Base-by-base conservation (phyloP, 2,888 invertebrate species). In the Philereme vetulata region DNA sequence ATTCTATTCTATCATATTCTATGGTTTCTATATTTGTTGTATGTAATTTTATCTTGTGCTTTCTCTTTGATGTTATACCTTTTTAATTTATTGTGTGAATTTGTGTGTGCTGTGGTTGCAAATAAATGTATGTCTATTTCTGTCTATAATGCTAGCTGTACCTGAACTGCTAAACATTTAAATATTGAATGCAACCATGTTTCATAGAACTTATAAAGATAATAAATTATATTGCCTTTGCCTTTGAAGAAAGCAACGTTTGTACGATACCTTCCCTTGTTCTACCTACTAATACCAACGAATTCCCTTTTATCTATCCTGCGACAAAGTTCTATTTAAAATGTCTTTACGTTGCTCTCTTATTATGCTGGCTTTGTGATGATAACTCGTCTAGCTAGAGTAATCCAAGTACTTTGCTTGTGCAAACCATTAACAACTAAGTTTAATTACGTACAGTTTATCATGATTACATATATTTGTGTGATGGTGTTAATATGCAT, bases 281-380 rank as follows among this genome's bases (percentile, higher is more conserved):
- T 73, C 71, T 75, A 70, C 76, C 72, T 75, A 71, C 76, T 78
- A 77, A 75, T 75, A 77, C 75, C 77, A 78, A 78, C 75, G 75
- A 80, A 80, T 76, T 81, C 75, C 71, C 74, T 76, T 80, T 80
- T 75, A 76, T 77, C 76, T 73, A 66, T 68, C 70, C 68, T 68
- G 70, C 67, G 72, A 72, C 72, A 72, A 75, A 77, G 79, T 73
- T 78, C 81, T 77, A 79, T 81, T 81, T 80, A 76, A 78, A 78
- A 76, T 69, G 68, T 74, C 72, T 72, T 72, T 68, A 65, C 66
- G 66, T 66, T 69, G 67, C 71, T 72, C 71, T 70, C 67, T 70
- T 71, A 69, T 71, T 74, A 70, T 65, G 62, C 50, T 50, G 56
- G 60, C 67, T 66, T 66, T 67, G 66, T 66, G 66, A 66, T 63